Evolutionary conservation across 2,888 invertebrate genomes (phyloP).

Genomic region (Lepeophtheirus nordmannii): DNA sequence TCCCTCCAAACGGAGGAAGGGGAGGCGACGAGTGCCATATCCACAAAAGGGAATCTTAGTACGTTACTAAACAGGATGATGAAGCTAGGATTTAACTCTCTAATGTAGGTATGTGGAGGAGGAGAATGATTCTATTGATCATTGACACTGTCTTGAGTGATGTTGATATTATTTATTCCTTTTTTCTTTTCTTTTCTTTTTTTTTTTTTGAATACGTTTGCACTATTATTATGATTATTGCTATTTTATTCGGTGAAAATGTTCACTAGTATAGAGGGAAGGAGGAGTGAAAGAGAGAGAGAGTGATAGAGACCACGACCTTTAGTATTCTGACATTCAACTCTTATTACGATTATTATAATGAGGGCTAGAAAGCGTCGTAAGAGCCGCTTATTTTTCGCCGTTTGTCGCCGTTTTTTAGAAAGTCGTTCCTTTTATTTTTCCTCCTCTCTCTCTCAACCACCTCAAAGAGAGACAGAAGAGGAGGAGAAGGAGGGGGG

Average conservation of each 20-base stretch:
- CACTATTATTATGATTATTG: not conserved
- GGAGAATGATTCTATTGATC: not conserved
- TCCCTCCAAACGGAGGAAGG: constrained; percentile 25
- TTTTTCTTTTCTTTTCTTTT: too few species aligned
- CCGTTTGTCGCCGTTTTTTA: constrained; percentile 1
- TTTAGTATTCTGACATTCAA: not conserved
- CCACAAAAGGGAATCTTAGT: not conserved
- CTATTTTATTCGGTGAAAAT: not conserved
- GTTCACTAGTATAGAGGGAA: not conserved
- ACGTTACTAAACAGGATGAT: constrained; percentile 5
- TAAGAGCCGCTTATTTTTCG: not conserved
- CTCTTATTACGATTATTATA: not conserved
- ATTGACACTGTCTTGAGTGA: too few species aligned
- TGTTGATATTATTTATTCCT: too few species aligned
- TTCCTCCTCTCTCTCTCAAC: too few species aligned
- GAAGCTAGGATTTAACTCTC: not conserved
- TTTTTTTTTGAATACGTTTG: too few species aligned
- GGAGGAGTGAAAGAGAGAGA: not conserved
- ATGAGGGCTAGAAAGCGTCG: constrained; percentile 1
- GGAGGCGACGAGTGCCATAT: constrained; percentile 22
- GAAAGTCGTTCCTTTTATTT: not conserved
- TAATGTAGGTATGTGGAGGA: not conserved
- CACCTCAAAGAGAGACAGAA: too few species aligned
- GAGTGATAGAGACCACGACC: constrained; percentile 3
- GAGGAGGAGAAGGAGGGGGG: too few species aligned